Conservation (phyloP, 2,113 vertebrate species). For the Nibea albiflora region DNA sequence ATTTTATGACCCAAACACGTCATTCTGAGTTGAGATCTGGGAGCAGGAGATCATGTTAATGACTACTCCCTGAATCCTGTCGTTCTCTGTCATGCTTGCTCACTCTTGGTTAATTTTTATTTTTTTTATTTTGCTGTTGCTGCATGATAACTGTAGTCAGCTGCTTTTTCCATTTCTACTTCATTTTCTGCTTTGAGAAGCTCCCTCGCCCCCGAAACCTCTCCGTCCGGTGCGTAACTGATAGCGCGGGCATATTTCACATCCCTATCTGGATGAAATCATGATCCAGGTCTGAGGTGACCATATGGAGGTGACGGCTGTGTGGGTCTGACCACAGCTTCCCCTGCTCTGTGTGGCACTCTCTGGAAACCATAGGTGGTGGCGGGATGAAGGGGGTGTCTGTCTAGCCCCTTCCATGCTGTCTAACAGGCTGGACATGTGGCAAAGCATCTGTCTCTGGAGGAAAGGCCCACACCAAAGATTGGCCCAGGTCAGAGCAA, state of each 20-base stretch:
- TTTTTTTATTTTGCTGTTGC: not conserved
- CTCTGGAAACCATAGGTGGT: constrained; percentile 67
- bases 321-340: constrained; percentile 63
- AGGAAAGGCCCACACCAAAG: constrained; percentile 45
- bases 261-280: constrained; percentile 34
- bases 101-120: not conserved
- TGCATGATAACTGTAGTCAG: not conserved
- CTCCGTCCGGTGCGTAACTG: not conserved
- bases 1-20: constrained; percentile 87
- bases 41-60: constrained; percentile 85
- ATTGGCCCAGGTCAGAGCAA: constrained; percentile 1
- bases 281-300: constrained; percentile 33
- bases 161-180: not conserved
- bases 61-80: not conserved
- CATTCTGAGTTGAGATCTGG: constrained; percentile 87
- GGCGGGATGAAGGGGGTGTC: constrained; percentile 51
- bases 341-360: constrained; percentile 63
- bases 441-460: constrained; percentile 77
- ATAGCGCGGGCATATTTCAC: not conserved
- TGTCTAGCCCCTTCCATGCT: constrained; percentile 70
- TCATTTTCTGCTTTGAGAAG: not conserved
- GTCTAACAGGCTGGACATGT: constrained; percentile 80
- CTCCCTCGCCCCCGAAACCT: not conserved
- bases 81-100: constrained; percentile 1
- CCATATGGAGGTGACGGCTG: constrained; percentile 78